Base-by-base conservation (phyloP, 2,113 vertebrate species). In the Macaca nemestrina region DNA sequence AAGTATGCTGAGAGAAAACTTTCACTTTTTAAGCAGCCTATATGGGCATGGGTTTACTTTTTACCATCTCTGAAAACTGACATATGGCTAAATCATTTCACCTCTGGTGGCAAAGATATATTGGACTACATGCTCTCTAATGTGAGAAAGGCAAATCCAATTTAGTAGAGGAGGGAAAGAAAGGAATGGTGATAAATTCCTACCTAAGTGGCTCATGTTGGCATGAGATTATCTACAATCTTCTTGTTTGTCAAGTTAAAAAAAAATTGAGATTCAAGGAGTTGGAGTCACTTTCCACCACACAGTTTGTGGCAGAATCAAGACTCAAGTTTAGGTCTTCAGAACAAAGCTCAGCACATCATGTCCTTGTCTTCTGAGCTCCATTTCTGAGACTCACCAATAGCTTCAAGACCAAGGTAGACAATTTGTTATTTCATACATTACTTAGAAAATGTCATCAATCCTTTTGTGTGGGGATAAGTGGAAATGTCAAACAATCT, bases 41-140 rank as follows among this genome's bases (percentile, higher is more conserved):
- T 87, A 59, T 95, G 80, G 80, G 82, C 35, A 81, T 38, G 4
- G 73, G 23, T 86, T 97, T 92, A 35, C 89, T 72, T 92, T 94
- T 76, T 64, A 32, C 32, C 43, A 45, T 76, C 93, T 96, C 40
- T 87, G 68, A 93, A 97, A 97, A 87, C 76, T 95, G 89, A 97
- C 78, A 86, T 75, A 48, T 91, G 75, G 86, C 88, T 79, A 92
- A 94, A 88, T 91, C 57, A 93, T 95, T 92, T 94, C 32, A 83
- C 18, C 20, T 84, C 35, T 92, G 57, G n/a, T 86, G 89, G 86
- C n/a, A 87, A 88, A 96, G 76, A 88, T 89, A 32, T 80, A 72
- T 86, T 75, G 32, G 57, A 48, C 14, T 55, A 30, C 82, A 61
- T 50, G 4, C 11, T 93, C 30, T 92, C 12, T 79, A 97, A 70